Evolutionary conservation across 2,113 vertebrate species (phyloP), one percentile per base, ranked within the genome.

Genomic region (Hiodon tergisus): DNA sequence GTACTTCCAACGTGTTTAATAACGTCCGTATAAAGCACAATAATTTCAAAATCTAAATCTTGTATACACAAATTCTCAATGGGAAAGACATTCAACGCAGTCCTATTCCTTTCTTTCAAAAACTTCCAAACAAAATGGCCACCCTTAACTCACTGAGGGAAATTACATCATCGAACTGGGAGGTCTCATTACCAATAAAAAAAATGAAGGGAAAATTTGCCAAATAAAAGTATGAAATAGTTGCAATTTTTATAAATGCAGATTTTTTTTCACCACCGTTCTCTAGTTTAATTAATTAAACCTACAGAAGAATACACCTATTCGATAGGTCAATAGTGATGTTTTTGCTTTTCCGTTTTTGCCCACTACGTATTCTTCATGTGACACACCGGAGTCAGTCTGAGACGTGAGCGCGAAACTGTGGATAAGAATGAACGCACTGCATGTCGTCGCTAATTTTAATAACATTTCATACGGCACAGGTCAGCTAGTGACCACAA

Each of bases 61-160:
- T 53, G 52, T 63, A 58, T 31, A 75, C 16, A 46, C 60, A 50
- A 67, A 67, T 48, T 71, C 0, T 17, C 17, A 52, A 69, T 16
- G 68, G 50, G 5, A 1, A 57, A 6, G 10, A 2, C 14, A 46
- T 63, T 6, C 6, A 4, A 60, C 65, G 48, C 57, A 14, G 51
- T 72, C 2, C 82, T 82, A 81, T 86, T 79, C 74, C 83, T 69
- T 65, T 69, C 48, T 78, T 77, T 81, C 83, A 61, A 74, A 74
- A 81, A 88, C 83, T 87, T 85, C 89, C 84, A 91, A 78, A 88
- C 88, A 93, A 93, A 91, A 93, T 93, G 91, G 90, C 89, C 70
- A 78, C 86, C 74, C 58, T 76, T 80, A 75, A 76, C 57, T 80
- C 78, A 74, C n/a, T 31, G 61, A 73, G 70, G n/a, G 70, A 78